phyloP scores from a whole-genome alignment of 2,888 invertebrate species.

The Troides oblongomaculatus region DNA sequence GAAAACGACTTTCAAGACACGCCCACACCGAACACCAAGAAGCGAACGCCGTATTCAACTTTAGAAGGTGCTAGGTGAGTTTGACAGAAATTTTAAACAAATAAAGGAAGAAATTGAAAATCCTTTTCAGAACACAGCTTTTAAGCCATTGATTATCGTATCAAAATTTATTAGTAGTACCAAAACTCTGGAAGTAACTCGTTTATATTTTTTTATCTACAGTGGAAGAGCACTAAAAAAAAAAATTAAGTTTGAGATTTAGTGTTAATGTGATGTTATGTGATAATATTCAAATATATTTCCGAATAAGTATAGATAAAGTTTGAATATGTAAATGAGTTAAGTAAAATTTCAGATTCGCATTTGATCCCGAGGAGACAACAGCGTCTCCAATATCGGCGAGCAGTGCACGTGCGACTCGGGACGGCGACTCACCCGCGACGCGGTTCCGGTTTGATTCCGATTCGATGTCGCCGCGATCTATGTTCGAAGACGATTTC shows the following conservation, averaged over 20 bases:
- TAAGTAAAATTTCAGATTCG: constrained; percentile 48
- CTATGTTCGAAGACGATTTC: constrained; percentile 82
- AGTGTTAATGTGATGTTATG: too few species aligned
- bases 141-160: background rate
- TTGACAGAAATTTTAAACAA: background rate
- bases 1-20: constrained; percentile 81
- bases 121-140: background rate
- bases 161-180: too few species aligned
- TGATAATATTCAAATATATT: too few species aligned
- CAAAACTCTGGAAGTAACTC: too few species aligned
- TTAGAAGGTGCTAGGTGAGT: constrained; percentile 67
- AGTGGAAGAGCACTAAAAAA: too few species aligned
- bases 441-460: constrained; percentile 70
- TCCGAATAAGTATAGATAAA: too few species aligned
- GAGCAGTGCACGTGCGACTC: constrained; percentile 51
- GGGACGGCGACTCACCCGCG: constrained; percentile 58
- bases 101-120: background rate
- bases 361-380: constrained; percentile 64
- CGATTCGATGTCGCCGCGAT: constrained; percentile 69
- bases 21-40: constrained; percentile 57
- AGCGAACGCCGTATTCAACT: constrained; percentile 60
- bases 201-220: too few species aligned
- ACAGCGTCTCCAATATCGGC: constrained; percentile 62
- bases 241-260: too few species aligned
- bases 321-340: background rate